These are phyloP conservation scores for Carabus problematicus DNA, from an alignment of 2,888 invertebrate genomes.

Conservation along the genomic window DNA sequence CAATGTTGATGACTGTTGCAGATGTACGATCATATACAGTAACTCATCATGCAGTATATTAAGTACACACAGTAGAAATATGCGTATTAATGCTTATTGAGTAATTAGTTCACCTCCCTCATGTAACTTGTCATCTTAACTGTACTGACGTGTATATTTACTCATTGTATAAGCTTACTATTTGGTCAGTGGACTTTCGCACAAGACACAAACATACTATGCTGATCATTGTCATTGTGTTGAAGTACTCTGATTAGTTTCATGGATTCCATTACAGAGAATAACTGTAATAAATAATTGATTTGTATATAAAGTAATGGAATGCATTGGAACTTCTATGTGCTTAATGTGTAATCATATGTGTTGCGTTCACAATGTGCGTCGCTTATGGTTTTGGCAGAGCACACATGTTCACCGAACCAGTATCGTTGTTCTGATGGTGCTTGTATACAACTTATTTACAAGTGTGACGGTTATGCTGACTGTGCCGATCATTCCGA, in stretches of 20 bases:
- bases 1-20: too few species aligned
- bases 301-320: neutral
- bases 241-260: conserved; percentile 24
- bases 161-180: conserved; percentile 39
- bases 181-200: conserved; percentile 21
- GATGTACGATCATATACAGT: too few species aligned
- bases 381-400: conserved; percentile 49
- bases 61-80: conserved; percentile 34
- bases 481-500: conserved; percentile 65
- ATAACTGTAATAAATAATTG: neutral
- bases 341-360: conserved; percentile 39
- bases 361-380: conserved; percentile 42
- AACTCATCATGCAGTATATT: neutral
- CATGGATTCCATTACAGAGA: conserved; percentile 23
- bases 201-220: conserved; percentile 18
- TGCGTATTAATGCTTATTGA: conserved; percentile 40
- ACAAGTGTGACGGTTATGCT: conserved; percentile 61
- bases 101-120: conserved; percentile 40
- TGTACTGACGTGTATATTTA: conserved; percentile 41
- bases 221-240: conserved; percentile 17
- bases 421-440: conserved; percentile 71
- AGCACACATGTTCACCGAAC: conserved; percentile 61
- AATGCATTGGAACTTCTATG: conserved; percentile 19
- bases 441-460: conserved; percentile 64
- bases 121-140: conserved; percentile 33